phyloP scores from a whole-genome alignment of 2,888 invertebrate species.

The Apamea monoglypha region DNA sequence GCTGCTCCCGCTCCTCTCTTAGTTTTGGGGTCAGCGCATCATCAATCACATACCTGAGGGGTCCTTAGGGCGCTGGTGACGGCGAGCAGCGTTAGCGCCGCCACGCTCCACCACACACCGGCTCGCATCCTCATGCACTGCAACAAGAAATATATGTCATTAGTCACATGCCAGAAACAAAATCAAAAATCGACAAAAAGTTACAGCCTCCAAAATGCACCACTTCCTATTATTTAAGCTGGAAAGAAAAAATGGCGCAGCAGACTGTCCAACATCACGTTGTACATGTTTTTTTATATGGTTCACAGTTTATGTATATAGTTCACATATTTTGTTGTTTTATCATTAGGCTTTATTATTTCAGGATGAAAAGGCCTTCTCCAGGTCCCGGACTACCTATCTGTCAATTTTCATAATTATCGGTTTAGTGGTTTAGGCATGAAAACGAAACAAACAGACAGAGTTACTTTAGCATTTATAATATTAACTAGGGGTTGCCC shows the following conservation, averaged over 20 bases:
- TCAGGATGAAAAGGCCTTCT: background rate
- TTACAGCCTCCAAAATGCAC: background rate
- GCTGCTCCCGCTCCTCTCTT: background rate
- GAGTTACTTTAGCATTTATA: background rate
- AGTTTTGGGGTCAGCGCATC: no score
- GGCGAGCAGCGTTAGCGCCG: slow-evolving; percentile 82
- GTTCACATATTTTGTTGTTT: background rate
- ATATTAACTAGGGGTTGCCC: background rate
- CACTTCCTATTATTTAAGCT: background rate
- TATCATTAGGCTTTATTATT: background rate
- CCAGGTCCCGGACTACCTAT: no score
- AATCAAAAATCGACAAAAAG: background rate
- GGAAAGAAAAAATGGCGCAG: background rate
- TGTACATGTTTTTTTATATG: background rate
- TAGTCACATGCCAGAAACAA: background rate
- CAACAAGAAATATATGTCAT: slow-evolving; percentile 66
- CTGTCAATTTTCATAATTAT: background rate
- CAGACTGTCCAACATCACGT: no score
- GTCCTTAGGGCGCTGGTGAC: slow-evolving; percentile 82
- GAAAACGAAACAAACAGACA: no score
- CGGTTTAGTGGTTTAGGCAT: background rate
- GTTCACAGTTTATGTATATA: background rate
- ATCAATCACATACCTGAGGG: slow-evolving; percentile 77
- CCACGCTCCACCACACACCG: slow-evolving; percentile 84
- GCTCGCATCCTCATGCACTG: slow-evolving; percentile 86